Conservation (phyloP, 2,888 invertebrate species). For the Caenorhabditis japonica region DNA sequence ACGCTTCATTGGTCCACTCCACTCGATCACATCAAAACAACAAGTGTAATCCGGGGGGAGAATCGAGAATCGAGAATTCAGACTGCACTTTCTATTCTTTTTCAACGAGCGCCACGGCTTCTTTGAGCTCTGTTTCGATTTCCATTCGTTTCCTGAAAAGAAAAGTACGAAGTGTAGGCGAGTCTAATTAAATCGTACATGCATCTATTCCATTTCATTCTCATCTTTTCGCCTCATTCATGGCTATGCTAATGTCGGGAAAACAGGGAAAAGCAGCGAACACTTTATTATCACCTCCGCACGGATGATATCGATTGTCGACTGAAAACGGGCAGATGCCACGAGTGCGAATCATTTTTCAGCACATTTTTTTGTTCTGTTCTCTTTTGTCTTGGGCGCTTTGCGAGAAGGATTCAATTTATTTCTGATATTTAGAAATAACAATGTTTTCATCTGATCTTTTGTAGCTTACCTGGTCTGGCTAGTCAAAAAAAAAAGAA, state of each 20-base stretch:
- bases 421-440: too few relatives aligned
- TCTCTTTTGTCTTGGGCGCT: background rate
- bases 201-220: constrained; percentile 4
- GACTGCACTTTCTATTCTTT: background rate
- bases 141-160: constrained; percentile 17
- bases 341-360: too few relatives aligned
- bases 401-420: too few relatives aligned
- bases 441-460: too few relatives aligned
- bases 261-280: too few relatives aligned
- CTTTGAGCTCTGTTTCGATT: constrained; percentile 2
- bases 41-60: constrained; percentile 42
- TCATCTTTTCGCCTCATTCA: background rate
- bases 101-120: constrained; percentile 20
- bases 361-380: constrained; percentile 5
- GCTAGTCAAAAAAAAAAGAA: too few relatives aligned
- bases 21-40: constrained; percentile 26
- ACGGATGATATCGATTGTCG: constrained; percentile 18
- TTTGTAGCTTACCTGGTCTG: too few relatives aligned
- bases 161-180: constrained; percentile 11
- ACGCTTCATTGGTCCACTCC: constrained; percentile 7
- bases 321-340: too few relatives aligned
- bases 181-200: constrained; percentile 34
- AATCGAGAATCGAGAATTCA: too few relatives aligned
- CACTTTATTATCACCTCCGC: too few relatives aligned
- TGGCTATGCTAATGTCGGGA: constrained; percentile 4